These are phyloP conservation scores for Latrodectus geometricus DNA, from an alignment of 1,140 invertebrate species.

Conservation along the genomic window DNA sequence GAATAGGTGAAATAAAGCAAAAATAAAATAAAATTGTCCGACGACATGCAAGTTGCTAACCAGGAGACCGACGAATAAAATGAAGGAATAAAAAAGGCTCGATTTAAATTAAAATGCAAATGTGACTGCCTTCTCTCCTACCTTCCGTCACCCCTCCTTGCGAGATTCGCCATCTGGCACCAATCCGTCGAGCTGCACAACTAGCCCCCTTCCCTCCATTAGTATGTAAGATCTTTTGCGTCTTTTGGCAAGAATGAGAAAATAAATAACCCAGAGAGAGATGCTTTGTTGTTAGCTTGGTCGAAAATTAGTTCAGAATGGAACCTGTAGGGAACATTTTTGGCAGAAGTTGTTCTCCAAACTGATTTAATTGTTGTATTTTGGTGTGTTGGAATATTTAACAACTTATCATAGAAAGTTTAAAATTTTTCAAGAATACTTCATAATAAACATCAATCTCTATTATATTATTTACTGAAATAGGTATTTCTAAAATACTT, in stretches of 20 bases:
- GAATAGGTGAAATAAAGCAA: background rate
- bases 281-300: too few relatives aligned
- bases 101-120: conserved; percentile 1
- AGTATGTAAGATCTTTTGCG: background rate
- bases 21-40: background rate
- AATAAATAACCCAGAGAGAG: background rate
- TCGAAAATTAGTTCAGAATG: too few relatives aligned
- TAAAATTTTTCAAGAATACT: too few relatives aligned
- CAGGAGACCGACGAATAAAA: background rate
- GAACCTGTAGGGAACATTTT: too few relatives aligned
- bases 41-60: background rate
- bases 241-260: background rate
- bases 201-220: background rate
- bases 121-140: background rate
- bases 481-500: too few relatives aligned
- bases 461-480: too few relatives aligned
- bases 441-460: too few relatives aligned
- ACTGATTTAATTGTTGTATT: too few relatives aligned
- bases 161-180: background rate
- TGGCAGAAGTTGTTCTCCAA: too few relatives aligned
- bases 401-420: too few relatives aligned
- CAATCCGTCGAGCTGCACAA: background rate
- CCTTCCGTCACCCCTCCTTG: background rate
- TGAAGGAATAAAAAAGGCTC: background rate
- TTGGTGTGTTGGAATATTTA: too few relatives aligned